Base-by-base conservation (phyloP, 2,888 invertebrate genomes). In the Embidobia sp. region DNA sequence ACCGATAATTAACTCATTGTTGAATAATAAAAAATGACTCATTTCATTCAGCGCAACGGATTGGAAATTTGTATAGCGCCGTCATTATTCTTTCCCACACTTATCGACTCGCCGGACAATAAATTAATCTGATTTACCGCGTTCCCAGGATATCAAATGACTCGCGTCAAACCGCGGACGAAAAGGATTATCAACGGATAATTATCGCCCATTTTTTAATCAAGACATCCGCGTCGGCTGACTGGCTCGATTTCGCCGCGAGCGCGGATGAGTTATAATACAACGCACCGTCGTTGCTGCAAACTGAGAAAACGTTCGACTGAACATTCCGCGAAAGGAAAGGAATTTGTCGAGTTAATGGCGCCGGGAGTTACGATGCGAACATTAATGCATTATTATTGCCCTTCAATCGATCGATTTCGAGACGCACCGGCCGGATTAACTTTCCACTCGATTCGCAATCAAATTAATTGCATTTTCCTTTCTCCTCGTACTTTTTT, bases 181-280 rank as follows among this genome's bases (percentile, higher is more conserved):
- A 31, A 31, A 31, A n/a, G n/a, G 7, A 31, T 2, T 6, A n/a
- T 31, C 7, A 3, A 40, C 13, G 18, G 19, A 31, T 49, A 49
- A 49, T 48, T 29, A 51, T 40, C n/a, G 31, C 22, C 31, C n/a
- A 42, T 15, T 64, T 64, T 51, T 42, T 22, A 64, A 64, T 64
- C 26, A 42, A 64, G 63, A 29, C 10, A 40, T 51, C 27, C 19
- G 15, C 16, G 31, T 31, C 42, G 40, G 31, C 22, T 40, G 63
- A 51, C 42, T 42, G 31, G 31, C 29, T 33, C 42, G 49, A 48
- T 40, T 51, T n/a, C 31, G 31, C 8, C 7, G 10, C 0, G 29
- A 42, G 13, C n/a, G 37, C 13, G n/a, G n/a, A n/a, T n/a, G n/a
- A n/a, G n/a, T 8, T 11, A 10, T 51, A 63, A 63, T 51, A 63